Evolutionary conservation across 2,888 invertebrate species (phyloP).

Genomic region (Ptilodon capucinus): DNA sequence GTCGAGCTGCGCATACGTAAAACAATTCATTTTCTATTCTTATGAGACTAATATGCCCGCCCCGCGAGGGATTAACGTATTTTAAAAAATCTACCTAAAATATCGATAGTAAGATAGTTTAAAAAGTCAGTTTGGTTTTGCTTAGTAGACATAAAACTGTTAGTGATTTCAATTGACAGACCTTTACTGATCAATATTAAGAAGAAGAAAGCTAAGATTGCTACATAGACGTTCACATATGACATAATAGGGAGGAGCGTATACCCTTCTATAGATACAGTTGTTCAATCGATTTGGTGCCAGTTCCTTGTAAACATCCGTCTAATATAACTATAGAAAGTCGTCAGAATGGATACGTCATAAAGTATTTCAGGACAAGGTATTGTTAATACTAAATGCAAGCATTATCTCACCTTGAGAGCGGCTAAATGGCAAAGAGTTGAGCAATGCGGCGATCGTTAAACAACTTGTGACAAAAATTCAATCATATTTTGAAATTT

Average conservation of each 20-base stretch:
- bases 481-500: constrained; percentile 10
- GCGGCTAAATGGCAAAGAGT: constrained; percentile 38
- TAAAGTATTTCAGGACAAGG: constrained; percentile 49
- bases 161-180: too few relatives aligned
- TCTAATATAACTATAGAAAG: constrained; percentile 23
- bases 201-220: background rate
- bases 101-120: too few relatives aligned
- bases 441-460: constrained; percentile 41
- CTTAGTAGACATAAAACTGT: too few relatives aligned
- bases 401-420: constrained; percentile 51
- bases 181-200: background rate
- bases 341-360: constrained; percentile 33
- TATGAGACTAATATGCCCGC: too few relatives aligned
- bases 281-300: background rate
- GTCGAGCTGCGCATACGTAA: too few relatives aligned
- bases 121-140: too few relatives aligned
- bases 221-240: background rate
- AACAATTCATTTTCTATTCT: too few relatives aligned
- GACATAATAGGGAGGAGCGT: background rate
- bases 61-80: too few relatives aligned
- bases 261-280: background rate
- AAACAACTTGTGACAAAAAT: constrained; percentile 27
- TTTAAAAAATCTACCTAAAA: too few relatives aligned
- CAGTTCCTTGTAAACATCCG: background rate
- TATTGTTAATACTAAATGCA: constrained; percentile 52